phyloP scores from a whole-genome alignment of 2,888 invertebrate species.

The Agelastica alni region DNA sequence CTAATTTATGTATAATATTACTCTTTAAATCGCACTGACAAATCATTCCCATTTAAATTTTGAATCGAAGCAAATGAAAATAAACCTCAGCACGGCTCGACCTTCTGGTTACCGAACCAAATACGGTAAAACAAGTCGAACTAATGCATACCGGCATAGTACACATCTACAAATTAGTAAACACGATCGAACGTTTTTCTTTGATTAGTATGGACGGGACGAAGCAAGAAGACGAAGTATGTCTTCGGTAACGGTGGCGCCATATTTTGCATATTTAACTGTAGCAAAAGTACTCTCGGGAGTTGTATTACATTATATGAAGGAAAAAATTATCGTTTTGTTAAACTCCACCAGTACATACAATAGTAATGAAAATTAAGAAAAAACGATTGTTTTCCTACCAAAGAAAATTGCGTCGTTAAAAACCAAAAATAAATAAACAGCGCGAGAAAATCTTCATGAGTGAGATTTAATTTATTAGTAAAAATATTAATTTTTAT shows the following conservation, averaged over 20 bases:
- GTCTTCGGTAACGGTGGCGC: slow-evolving; percentile 26
- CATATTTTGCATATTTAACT: slow-evolving; percentile 31
- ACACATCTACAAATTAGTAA: slow-evolving; percentile 40
- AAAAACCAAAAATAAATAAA: too few species aligned
- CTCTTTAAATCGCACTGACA: slow-evolving; percentile 12
- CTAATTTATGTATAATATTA: slow-evolving; percentile 11
- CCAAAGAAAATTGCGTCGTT: too few species aligned
- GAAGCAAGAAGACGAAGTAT: slow-evolving; percentile 28
- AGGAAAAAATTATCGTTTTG: too few species aligned
- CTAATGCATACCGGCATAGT: slow-evolving; percentile 29
- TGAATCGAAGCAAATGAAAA: slow-evolving; percentile 13
- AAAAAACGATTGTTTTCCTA: too few species aligned
- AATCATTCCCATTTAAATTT: slow-evolving; percentile 13
- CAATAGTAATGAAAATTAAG: too few species aligned
- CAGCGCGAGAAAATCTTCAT: too few species aligned
- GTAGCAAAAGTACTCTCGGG: background rate
- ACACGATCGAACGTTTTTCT: slow-evolving; percentile 35
- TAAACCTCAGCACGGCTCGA: slow-evolving; percentile 15
- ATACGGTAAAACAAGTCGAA: slow-evolving; percentile 35
- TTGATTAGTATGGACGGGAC: slow-evolving; percentile 34
- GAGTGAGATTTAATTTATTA: too few species aligned
- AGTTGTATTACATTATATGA: background rate
- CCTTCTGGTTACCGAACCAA: slow-evolving; percentile 29
- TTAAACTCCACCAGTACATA: too few species aligned
- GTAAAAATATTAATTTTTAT: too few species aligned